phyloP scores from a whole-genome alignment of 2,113 vertebrate species.

The Hydrochoerus hydrochaeris region DNA sequence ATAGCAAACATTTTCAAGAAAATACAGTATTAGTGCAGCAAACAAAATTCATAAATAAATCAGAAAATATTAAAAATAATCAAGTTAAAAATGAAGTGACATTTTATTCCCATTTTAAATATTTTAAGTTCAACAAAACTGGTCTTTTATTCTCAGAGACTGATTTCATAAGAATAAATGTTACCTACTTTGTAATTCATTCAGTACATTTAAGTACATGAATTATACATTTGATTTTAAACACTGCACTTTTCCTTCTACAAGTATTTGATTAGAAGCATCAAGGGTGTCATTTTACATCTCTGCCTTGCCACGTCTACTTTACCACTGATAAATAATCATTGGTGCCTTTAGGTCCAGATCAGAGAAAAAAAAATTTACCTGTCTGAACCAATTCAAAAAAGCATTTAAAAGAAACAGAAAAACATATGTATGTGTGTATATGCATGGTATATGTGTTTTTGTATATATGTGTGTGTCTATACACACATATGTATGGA shows the following conservation, averaged over 20 bases:
- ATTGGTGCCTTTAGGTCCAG: neutral
- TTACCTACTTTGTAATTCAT: neutral
- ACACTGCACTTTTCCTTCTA: neutral
- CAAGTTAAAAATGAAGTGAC: neutral
- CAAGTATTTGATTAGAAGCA: neutral
- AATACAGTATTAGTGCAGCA: neutral
- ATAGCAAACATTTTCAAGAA: neutral
- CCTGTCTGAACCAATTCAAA: neutral
- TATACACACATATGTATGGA: neutral
- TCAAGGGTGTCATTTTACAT: neutral
- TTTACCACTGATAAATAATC: neutral
- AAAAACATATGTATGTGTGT: neutral
- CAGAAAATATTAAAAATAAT: neutral
- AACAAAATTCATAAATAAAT: neutral
- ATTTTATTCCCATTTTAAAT: neutral
- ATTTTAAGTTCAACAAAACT: neutral
- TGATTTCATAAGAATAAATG: neutral
- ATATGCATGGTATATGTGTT: fast-evolving
- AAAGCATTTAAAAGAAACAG: neutral
- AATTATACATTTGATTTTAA: constrained; percentile 10
- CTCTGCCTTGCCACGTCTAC: neutral
- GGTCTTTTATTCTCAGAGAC: neutral
- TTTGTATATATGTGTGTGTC: neutral
- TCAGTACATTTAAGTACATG: neutral
- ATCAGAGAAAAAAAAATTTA: neutral